phyloP scores from a whole-genome alignment of 2,113 vertebrate species.

The Saccopteryx bilineata region DNA sequence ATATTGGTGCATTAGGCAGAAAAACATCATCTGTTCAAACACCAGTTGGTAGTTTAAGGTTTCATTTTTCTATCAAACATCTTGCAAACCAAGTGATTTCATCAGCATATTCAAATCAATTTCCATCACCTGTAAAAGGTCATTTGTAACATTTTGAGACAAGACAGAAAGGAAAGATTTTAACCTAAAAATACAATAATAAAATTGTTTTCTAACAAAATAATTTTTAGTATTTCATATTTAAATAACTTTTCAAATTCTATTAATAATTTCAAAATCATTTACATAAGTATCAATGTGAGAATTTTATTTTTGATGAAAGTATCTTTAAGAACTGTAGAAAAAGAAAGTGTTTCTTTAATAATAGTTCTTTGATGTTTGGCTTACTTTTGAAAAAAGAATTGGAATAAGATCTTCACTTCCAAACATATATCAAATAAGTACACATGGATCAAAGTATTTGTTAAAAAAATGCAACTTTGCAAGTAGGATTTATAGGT shows the following conservation, averaged over 20 bases:
- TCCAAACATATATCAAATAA: not conserved
- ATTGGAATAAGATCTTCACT: not conserved
- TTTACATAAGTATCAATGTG: not conserved
- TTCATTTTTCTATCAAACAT: constrained; percentile 89
- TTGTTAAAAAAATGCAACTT: not conserved
- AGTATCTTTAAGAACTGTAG: not conserved
- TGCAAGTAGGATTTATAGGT: not conserved
- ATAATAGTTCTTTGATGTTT: constrained; percentile 1
- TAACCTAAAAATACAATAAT: constrained; percentile 66
- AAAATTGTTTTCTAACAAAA: constrained; percentile 36
- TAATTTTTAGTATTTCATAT: constrained; percentile 24
- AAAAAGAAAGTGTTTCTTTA: constrained; percentile 33
- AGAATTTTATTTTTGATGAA: constrained; percentile 30
- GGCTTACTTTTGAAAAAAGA: not conserved
- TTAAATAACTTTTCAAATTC: constrained; percentile 21
- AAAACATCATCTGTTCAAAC: constrained; percentile 90
- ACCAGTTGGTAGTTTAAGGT: constrained; percentile 86
- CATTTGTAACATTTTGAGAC: constrained; percentile 84
- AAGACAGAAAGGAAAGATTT: constrained; percentile 77
- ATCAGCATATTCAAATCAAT: constrained; percentile 90
- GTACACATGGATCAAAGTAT: not conserved
- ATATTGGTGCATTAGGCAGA: constrained; percentile 85
- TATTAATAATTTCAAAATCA: constrained; percentile 41
- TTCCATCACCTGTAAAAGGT: constrained; percentile 85
- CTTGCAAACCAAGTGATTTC: constrained; percentile 89